Percentiles rank a stretch among this genome's conserved stretches.
Evolutionary conservation across 1,140 invertebrate species (phyloP).

Genomic region (Drosophila sulfurigaster): DNA sequence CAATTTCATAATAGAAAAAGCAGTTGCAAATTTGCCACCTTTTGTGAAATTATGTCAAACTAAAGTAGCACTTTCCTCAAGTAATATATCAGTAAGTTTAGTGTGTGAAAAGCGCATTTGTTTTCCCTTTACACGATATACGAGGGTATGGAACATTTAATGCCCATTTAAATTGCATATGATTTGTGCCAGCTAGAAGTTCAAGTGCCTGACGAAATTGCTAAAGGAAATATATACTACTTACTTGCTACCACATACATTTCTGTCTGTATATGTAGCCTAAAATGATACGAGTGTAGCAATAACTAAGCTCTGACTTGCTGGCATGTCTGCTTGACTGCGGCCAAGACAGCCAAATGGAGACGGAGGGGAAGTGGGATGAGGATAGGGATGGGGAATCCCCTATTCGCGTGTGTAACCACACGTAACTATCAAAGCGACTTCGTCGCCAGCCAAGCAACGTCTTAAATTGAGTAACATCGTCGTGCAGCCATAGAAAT

Average conservation of each 20-base stretch:
- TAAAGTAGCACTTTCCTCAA: too few relatives aligned
- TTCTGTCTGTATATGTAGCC: constrained; percentile 4
- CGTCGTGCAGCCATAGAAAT: constrained; percentile 57
- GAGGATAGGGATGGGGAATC: not conserved
- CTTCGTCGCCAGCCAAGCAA: constrained; percentile 44
- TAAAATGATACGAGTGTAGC: constrained; percentile 40
- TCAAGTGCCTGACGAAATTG: constrained; percentile 65
- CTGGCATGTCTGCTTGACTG: constrained; percentile 29
- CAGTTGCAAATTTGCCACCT: too few relatives aligned
- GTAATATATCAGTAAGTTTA: not conserved
- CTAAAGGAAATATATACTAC: constrained; percentile 49
- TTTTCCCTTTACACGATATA: constrained; percentile 2
- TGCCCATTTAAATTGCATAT: constrained; percentile 64
- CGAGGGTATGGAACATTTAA: constrained; percentile 19
- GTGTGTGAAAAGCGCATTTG: not conserved
- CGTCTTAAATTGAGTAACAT: constrained; percentile 69
- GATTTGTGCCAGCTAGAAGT: constrained; percentile 57
- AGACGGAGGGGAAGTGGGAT: not conserved
- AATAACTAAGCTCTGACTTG: constrained; percentile 54
- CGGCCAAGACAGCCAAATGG: not conserved
- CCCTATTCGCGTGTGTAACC: constrained; percentile 57
- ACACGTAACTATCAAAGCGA: constrained; percentile 70
- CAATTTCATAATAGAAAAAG: too few relatives aligned
- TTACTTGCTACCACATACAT: not conserved
- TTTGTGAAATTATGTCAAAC: too few relatives aligned